Evolutionary conservation across 1,140 invertebrate species (phyloP), one percentile per base, ranked within the genome.

Genomic region (Drosophila watanabei): DNA sequence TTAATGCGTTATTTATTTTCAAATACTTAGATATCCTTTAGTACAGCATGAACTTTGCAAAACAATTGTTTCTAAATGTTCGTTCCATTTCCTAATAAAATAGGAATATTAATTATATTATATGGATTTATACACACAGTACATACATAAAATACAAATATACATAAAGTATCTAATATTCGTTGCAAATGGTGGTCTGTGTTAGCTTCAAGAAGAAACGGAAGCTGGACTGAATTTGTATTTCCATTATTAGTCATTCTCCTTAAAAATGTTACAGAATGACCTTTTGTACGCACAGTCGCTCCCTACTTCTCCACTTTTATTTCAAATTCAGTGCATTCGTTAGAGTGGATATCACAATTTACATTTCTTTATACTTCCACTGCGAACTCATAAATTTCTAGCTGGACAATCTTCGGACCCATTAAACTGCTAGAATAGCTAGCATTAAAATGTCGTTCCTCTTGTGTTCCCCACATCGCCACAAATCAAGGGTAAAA

Each of bases 401-500:
- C 56, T 45, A 7, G 52, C 35, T 35, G 37, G 8, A 64, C 54
- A 58, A 57, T 72, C 65, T 65, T 57, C 32, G 52, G 71, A 68
- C 24, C 59, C 56, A 60, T 69, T 77, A 48, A 61, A 78, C 56
- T 45, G 68, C 39, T 39, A 28, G 68, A 43, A 69, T 32, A 57
- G 63, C 43, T 35, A 54, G 33, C 54, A 76, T 76, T 60, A 60
- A 77, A 77, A 59, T 16, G 63, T 49, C 18, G 35, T 59, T 48
- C 20, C 20, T 51, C 41, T 73, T 49, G 45, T 64, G 51, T 54
- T 70, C 33, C 48, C 37, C 46, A 81, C 54, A 65, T 59, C 33
- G 52, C 52, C 46, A 89, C 62, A 85, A 88, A 89, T 88, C 85
- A 85, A 69, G 56, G 65, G 56, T 64, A 57, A 78, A 80, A 89